Evolutionary conservation across 2,888 invertebrate species (phyloP).

Genomic region (Drosophila rubida): DNA sequence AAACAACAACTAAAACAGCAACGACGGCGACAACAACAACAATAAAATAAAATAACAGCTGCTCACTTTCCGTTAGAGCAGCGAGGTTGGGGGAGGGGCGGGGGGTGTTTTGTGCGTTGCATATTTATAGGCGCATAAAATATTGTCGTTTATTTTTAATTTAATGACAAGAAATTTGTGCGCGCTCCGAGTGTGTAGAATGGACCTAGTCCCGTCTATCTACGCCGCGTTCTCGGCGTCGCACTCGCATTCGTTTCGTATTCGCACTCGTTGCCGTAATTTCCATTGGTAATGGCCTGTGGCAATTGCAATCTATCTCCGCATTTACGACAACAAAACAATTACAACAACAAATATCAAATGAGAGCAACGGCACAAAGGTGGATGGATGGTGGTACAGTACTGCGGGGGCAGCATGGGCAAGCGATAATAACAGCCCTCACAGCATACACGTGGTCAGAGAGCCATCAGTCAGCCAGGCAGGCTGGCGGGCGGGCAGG

Average conservation of each 20-base stretch:
- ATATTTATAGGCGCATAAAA: slow-evolving; percentile 81
- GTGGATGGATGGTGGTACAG: background rate
- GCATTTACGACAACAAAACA: slow-evolving; percentile 79
- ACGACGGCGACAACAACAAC: slow-evolving; percentile 22
- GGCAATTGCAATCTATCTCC: slow-evolving; percentile 80
- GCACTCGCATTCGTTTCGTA: slow-evolving; percentile 9
- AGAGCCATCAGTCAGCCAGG: slow-evolving; percentile 62
- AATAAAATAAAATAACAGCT: slow-evolving; percentile 66
- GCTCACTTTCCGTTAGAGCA: slow-evolving; percentile 55
- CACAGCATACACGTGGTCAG: slow-evolving; percentile 54
- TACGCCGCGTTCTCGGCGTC: slow-evolving; percentile 4
- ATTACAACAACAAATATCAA: slow-evolving; percentile 79
- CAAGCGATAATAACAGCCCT: slow-evolving; percentile 13
- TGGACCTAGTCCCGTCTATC: slow-evolving; percentile 13
- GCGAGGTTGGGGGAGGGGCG: background rate
- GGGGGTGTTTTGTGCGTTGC: slow-evolving; percentile 55
- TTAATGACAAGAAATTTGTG: slow-evolving; percentile 77
- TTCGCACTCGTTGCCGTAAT: slow-evolving; percentile 34
- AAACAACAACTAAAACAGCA: slow-evolving; percentile 18
- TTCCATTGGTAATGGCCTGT: slow-evolving; percentile 77
- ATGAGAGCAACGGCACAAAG: slow-evolving; percentile 60
- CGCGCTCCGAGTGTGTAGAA: slow-evolving; percentile 22
- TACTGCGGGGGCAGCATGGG: background rate
- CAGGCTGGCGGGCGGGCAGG: too few species aligned
- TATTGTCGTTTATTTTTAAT: slow-evolving; percentile 81